phyloP scores from a whole-genome alignment of 2,113 vertebrate species.

The Sminthopsis crassicaudata region DNA sequence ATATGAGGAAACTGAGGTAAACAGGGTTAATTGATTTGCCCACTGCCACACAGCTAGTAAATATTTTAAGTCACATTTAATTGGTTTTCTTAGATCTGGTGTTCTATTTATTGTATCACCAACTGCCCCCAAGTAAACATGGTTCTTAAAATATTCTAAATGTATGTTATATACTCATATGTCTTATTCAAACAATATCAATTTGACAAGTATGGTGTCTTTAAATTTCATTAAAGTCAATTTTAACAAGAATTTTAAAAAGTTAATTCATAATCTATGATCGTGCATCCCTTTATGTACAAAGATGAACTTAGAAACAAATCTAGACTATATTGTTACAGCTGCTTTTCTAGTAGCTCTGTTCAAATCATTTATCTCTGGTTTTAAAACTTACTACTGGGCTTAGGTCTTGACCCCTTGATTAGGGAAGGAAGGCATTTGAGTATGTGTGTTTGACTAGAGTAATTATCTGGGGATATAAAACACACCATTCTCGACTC shows the following conservation, averaged over 20 bases:
- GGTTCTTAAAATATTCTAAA: neutral
- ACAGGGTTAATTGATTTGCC: neutral
- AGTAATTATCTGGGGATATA: neutral
- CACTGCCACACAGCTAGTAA: neutral
- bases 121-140: neutral
- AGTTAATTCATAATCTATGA: neutral
- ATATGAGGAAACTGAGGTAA: neutral
- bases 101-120: neutral
- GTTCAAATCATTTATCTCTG: neutral
- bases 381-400: neutral
- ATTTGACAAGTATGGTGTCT: neutral
- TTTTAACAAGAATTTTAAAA: neutral
- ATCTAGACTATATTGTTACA: neutral
- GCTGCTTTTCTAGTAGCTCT: neutral
- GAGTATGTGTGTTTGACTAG: neutral
- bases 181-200: neutral
- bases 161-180: neutral
- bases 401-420: neutral
- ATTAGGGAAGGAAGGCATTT: neutral
- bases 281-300: neutral
- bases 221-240: neutral
- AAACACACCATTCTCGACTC: neutral
- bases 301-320: neutral
- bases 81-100: neutral
- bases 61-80: neutral